Evolutionary conservation across 2,113 vertebrate genomes (phyloP).

Genomic region (Ciconia maguari): DNA sequence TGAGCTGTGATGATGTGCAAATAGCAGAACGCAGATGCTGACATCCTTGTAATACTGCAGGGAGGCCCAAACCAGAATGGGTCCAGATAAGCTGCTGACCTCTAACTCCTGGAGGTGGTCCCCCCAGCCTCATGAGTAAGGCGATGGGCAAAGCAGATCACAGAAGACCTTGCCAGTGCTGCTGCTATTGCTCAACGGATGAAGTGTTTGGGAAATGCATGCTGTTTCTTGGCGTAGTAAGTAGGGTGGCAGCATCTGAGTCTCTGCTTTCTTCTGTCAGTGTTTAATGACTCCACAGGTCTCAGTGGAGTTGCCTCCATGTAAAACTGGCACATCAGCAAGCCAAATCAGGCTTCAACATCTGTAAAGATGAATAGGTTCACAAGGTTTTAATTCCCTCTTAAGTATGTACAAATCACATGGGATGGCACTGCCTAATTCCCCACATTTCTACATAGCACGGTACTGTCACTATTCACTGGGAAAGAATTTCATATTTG

Average conservation of each 20-base stretch:
- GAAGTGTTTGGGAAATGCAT: constrained; percentile 10
- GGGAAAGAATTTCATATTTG: constrained; percentile 56
- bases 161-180: background rate
- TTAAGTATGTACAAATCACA: constrained; percentile 41
- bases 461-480: background rate
- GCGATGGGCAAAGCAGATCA: background rate
- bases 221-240: background rate
- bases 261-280: background rate
- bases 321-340: constrained; percentile 19
- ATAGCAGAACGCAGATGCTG: background rate
- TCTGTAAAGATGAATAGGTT: constrained; percentile 23
- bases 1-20: background rate
- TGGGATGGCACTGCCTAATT: constrained; percentile 43
- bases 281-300: constrained; percentile 2
- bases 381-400: constrained; percentile 39
- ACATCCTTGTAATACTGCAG: background rate
- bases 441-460: constrained; percentile 24
- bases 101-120: background rate
- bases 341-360: background rate
- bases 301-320: constrained; percentile 11
- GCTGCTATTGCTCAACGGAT: background rate
- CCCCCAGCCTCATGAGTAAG: background rate
- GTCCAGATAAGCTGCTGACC: background rate
- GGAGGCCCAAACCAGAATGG: background rate
- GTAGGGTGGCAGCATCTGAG: constrained; percentile 13